Conservation (phyloP, 2,113 vertebrate species). For the Bubo blakistoni region DNA sequence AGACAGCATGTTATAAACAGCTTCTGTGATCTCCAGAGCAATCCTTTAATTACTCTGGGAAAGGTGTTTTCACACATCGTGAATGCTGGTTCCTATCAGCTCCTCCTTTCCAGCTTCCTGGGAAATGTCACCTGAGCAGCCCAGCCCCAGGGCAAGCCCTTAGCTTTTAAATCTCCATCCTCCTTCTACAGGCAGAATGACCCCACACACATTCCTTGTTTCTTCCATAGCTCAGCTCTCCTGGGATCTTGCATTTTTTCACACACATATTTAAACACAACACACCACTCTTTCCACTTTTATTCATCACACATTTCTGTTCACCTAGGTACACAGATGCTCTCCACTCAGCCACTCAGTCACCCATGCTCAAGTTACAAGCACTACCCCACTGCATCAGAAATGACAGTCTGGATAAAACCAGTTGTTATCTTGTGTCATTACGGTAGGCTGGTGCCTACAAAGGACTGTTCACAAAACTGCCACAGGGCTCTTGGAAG, state of each 20-base stretch:
- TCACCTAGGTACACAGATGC: rapidly evolving
- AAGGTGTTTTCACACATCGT: not conserved
- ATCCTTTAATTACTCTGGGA: not conserved
- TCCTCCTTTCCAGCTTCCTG: not conserved
- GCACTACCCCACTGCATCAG: not conserved
- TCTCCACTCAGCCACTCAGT: not conserved
- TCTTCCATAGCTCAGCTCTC: not conserved
- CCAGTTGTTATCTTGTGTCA: not conserved
- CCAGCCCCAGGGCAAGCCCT: not conserved
- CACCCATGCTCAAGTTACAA: not conserved
- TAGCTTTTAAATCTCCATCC: not conserved
- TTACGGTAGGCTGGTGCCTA: not conserved
- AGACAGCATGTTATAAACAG: not conserved
- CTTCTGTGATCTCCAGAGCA: not conserved
- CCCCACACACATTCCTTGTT: rapidly evolving
- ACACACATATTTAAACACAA: not conserved
- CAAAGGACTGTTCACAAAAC: not conserved
- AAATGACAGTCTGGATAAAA: not conserved
- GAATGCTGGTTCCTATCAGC: not conserved
- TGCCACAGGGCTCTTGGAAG: not conserved
- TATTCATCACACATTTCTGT: not conserved
- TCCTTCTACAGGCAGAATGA: not conserved
- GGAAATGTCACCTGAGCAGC: not conserved
- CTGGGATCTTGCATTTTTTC: not conserved
- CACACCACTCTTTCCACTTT: not conserved